These are phyloP conservation scores for Ellobius talpinus DNA, from an alignment of 2,113 vertebrate species.

Conservation along the genomic window DNA sequence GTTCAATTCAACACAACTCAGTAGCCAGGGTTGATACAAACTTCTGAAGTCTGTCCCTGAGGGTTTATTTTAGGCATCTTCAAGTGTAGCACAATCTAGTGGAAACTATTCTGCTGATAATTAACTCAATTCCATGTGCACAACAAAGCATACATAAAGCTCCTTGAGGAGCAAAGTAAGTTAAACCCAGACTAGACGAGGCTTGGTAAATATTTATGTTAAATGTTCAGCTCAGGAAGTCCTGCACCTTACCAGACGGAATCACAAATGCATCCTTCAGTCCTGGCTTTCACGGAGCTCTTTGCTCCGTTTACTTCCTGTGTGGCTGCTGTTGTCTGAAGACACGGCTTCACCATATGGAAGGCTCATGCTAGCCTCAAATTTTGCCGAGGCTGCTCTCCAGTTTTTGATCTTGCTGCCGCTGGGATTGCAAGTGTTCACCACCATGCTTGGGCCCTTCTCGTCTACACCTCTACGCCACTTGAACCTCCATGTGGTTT, in stretches of 20 bases:
- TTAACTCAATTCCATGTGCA: neutral
- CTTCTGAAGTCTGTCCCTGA: neutral
- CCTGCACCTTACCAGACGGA: neutral
- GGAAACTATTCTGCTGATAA: neutral
- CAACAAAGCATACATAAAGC: neutral
- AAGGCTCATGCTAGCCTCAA: neutral
- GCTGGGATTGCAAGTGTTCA: neutral
- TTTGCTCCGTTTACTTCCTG: neutral
- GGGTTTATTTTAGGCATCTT: neutral
- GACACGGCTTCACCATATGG: neutral
- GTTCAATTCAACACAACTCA: neutral
- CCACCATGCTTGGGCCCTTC: neutral
- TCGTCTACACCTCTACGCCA: accelerated
- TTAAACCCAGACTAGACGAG: neutral
- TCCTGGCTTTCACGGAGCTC: neutral
- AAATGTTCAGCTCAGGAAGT: neutral
- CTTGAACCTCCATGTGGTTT: neutral
- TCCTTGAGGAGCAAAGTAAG: neutral
- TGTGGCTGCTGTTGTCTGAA: neutral
- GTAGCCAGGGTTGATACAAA: neutral
- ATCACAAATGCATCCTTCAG: accelerated
- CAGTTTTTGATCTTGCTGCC: neutral
- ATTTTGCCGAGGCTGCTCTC: neutral
- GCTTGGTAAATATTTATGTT: neutral
- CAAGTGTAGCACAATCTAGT: neutral